Percentiles rank a stretch among this genome's conserved stretches.
These are phyloP conservation scores for Carposina sasakii DNA, from an alignment of 1,140 invertebrate genomes.

Conservation along the genomic window DNA sequence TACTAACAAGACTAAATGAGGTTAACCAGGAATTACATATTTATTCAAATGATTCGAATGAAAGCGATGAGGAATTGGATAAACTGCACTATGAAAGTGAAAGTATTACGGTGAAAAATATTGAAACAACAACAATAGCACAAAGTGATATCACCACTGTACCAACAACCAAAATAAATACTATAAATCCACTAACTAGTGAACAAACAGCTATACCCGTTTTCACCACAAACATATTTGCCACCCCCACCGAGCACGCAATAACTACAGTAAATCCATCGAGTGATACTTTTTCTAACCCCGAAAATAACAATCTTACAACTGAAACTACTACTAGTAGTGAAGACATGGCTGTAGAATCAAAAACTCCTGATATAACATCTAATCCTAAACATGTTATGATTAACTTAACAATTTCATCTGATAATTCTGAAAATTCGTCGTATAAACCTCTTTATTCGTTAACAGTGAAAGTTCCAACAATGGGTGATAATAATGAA, in stretches of 20 bases:
- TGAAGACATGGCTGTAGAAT: constrained; percentile 38
- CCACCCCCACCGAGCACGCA: constrained; percentile 34
- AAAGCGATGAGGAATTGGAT: constrained; percentile 34
- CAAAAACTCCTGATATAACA: constrained; percentile 41
- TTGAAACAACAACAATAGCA: constrained; percentile 19
- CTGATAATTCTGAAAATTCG: constrained; percentile 73
- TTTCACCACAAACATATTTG: constrained; percentile 18
- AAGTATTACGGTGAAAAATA: constrained; percentile 7
- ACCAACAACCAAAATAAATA: constrained; percentile 10
- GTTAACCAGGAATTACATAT: constrained; percentile 54
- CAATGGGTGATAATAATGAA: constrained; percentile 70
- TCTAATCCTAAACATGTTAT: constrained; percentile 74
- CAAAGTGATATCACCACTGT: neutral
- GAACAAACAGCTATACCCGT: constrained; percentile 17
- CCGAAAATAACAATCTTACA: constrained; percentile 13
- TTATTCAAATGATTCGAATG: constrained; percentile 41
- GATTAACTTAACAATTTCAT: constrained; percentile 83
- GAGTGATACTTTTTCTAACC: constrained; percentile 44
- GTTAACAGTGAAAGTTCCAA: constrained; percentile 81
- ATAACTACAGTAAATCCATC: constrained; percentile 32
- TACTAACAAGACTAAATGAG: constrained; percentile 46
- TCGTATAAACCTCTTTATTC: constrained; percentile 79
- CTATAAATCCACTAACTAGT: no score
- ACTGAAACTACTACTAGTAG: constrained; percentile 22
- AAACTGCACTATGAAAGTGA: constrained; percentile 49